These are phyloP conservation scores for Symphodus melops DNA, from an alignment of 2,113 vertebrate species.

Conservation along the genomic window DNA sequence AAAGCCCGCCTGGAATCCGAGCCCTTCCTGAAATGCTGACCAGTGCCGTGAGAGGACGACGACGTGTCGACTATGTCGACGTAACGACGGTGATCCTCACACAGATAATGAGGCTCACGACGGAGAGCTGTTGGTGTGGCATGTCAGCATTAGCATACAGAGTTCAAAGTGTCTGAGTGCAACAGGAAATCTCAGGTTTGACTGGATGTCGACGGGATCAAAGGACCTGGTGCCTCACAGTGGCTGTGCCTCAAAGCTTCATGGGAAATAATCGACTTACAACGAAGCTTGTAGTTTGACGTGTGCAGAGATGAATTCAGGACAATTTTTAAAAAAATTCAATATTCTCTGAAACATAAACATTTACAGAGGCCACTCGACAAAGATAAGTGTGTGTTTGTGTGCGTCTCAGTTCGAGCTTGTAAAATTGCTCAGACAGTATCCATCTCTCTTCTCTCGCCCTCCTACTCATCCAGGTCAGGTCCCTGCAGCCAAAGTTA, in stretches of 20 bases:
- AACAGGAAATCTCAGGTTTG: conserved; percentile 31
- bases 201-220: conserved; percentile 4
- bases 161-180: conserved; percentile 51
- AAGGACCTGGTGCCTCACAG: conserved; percentile 43
- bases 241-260: conserved; percentile 37
- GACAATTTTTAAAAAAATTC: conserved; percentile 71
- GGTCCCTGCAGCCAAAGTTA: conserved; percentile 62
- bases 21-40: conserved; percentile 57
- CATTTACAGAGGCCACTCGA: conserved; percentile 67
- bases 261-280: neutral
- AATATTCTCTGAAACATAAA: conserved; percentile 69
- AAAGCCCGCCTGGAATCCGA: conserved; percentile 63
- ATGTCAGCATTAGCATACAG: conserved; percentile 61
- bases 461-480: conserved; percentile 49
- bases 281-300: conserved; percentile 1
- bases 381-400: conserved; percentile 47
- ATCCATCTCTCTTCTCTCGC: conserved; percentile 40
- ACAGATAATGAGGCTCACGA: conserved; percentile 41
- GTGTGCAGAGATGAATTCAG: conserved; percentile 51
- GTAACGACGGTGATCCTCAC: conserved; percentile 46
- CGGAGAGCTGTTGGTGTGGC: conserved; percentile 33
- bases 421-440: conserved; percentile 51
- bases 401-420: conserved; percentile 10
- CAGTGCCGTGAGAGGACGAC: conserved; percentile 17
- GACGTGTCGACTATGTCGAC: conserved; percentile 27